A percentile compares a stretch with the other conserved stretches of the same genome.
These are phyloP conservation scores for Microctenopoma lineatum DNA, from an alignment of 2,797 vertebrate genomes.

Conservation along the genomic window DNA sequence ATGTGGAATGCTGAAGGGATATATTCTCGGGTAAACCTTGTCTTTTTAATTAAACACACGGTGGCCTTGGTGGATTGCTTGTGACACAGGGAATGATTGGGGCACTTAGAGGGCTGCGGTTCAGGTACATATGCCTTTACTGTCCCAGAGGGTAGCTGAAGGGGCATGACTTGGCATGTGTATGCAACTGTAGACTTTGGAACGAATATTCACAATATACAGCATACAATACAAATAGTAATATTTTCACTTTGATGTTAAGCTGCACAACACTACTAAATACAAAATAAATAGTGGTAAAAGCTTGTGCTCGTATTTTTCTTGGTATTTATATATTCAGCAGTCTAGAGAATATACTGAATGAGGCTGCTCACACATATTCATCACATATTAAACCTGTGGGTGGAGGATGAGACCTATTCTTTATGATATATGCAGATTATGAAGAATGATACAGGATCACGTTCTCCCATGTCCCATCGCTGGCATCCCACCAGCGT, in stretches of 20 bases:
- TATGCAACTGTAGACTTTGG: conserved; percentile 53
- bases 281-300: conserved; percentile 17
- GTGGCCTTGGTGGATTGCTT: conserved; percentile 80
- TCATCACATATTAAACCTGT: conserved; percentile 58
- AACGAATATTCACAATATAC: conserved; percentile 62
- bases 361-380: conserved; percentile 45
- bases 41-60: conserved; percentile 84
- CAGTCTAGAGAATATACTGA: conserved; percentile 15
- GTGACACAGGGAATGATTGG: conserved; percentile 80
- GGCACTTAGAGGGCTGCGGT: conserved; percentile 77
- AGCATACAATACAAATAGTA: conserved; percentile 37
- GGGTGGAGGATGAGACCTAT: conserved; percentile 52
- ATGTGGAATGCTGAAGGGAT: conserved; percentile 74
- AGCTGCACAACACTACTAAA: conserved; percentile 24
- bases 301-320: conserved; percentile 14
- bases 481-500: conserved; percentile 68
- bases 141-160: conserved; percentile 61
- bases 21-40: conserved; percentile 75
- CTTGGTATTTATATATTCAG: conserved; percentile 13
- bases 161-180: conserved; percentile 74
- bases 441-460: conserved; percentile 61
- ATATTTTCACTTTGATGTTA: conserved; percentile 44
- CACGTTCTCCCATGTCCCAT: conserved; percentile 53
- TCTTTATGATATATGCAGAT: conserved; percentile 66
- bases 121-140: conserved; percentile 76